Evolutionary conservation across 2,797 vertebrate genomes (phyloP), one percentile per base, ranked within the genome.

Genomic region (Notolepis coatsorum): DNA sequence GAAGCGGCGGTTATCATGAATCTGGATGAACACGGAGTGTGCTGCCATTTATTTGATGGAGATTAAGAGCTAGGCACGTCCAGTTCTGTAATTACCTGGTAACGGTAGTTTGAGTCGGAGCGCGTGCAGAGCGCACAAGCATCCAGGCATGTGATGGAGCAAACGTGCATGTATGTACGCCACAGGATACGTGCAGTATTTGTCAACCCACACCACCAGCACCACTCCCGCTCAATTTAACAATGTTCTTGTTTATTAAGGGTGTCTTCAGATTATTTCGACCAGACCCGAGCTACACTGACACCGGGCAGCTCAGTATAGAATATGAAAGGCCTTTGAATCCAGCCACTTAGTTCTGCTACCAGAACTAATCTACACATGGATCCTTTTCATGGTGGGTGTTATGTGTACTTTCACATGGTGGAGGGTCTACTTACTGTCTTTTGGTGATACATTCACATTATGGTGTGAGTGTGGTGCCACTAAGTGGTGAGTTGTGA

Each of bases 241-340:
- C 13, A 24, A 8, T 7, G 12, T 55, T 39, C 13, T 47, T 48
- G 42, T 63, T 59, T 58, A 63, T 67, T 39, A n/a, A 45, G 35
- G 24, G 35, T 17, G 21, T 63, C 27, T 38, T 8, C 15, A 35
- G 3, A 61, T 63, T 24, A 47, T 55, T 61, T 41, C 38, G 21
- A 23, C 24, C 54, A 62, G 49, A 17, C 17, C n/a, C 23, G 53
- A 13, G 8, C 43, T 30, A 57, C 62, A 55, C 10, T 39, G 13
- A 48, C 28, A 41, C 55, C 41, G 52, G 41, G 37, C n/a, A n/a
- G 50, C 50, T 66, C 42, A 56, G 55, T 61, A 48, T 12, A 0
- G 61, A 58, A 68, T 23, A 61, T 28, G 59, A 55, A 62, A 45
- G 41, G 15, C 43, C 30, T 48, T 57, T 42, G 20, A 37, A 57